Conservation (phyloP, 2,113 vertebrate genomes). For the Nettapus auritus region DNA sequence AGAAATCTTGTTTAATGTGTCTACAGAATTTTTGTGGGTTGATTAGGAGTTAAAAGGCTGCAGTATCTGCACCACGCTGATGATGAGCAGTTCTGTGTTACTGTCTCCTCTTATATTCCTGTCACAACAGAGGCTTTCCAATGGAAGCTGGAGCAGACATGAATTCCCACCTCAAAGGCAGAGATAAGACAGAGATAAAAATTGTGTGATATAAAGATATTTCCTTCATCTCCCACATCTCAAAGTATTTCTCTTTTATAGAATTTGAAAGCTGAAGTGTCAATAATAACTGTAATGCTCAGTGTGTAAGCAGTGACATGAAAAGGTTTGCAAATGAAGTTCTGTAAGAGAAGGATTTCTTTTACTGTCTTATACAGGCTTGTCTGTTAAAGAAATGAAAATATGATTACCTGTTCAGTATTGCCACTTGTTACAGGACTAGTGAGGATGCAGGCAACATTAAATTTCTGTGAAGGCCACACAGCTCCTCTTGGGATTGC, state of each 20-base stretch:
- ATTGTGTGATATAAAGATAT: not conserved
- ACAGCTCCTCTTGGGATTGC: not conserved
- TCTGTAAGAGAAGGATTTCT: not conserved
- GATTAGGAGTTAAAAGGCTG: not conserved
- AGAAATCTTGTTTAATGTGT: not conserved
- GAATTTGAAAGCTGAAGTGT: not conserved
- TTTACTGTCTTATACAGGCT: not conserved
- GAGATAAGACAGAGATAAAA: not conserved
- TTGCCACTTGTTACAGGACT: not conserved
- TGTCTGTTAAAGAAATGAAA: not conserved
- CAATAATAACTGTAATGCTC: not conserved
- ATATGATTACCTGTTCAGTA: not conserved
- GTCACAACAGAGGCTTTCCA: not conserved
- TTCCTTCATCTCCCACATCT: not conserved
- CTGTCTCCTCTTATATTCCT: not conserved
- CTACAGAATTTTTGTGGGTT: not conserved
- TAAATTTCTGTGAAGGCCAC: not conserved
- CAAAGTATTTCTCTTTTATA: not conserved
- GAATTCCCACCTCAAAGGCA: not conserved
- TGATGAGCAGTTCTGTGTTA: not conserved
- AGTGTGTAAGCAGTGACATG: not conserved
- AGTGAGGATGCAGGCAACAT: not conserved
- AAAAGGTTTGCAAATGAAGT: not conserved
- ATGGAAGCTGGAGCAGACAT: not conserved
- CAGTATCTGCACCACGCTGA: fast-evolving